Conservation (phyloP, 2,797 vertebrate genomes). For the Typhlichthys eigenmanni region DNA sequence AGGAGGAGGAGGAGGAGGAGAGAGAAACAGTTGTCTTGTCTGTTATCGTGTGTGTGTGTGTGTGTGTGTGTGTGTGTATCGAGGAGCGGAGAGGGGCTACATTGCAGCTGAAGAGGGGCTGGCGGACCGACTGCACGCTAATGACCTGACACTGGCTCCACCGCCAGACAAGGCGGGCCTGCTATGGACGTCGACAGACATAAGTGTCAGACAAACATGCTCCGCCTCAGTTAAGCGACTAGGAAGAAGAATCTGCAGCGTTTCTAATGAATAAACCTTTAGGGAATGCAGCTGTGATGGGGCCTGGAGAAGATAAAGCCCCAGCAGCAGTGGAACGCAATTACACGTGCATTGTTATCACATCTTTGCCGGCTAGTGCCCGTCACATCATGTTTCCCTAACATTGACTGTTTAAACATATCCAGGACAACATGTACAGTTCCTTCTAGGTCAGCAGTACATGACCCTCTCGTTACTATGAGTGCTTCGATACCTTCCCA, state of each 20-base stretch:
- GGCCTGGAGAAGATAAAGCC: conserved; percentile 66
- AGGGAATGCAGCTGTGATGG: conserved; percentile 68
- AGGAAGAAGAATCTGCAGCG: conserved; percentile 26
- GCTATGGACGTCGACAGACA: conserved; percentile 69
- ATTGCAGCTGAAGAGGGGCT: conserved; percentile 63
- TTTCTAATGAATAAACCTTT: conserved; percentile 17
- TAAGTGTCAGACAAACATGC: conserved; percentile 73
- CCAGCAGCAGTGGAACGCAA: conserved; percentile 66
- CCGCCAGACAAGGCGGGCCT: conserved; percentile 70
- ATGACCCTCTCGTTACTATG: too few species aligned
- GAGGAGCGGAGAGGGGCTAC: conserved; percentile 41
- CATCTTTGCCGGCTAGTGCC: conserved; percentile 66
- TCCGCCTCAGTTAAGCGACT: conserved; percentile 72
- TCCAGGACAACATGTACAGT: conserved; percentile 19
- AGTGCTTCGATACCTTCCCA: too few species aligned
- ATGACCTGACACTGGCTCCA: conserved; percentile 74
- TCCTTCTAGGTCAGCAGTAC: too few species aligned
- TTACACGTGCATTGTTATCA: conserved; percentile 74
- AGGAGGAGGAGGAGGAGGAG: conserved; percentile 6
- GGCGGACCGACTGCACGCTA: conserved; percentile 61
- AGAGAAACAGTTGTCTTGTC: conserved; percentile 11
- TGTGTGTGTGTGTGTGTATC: neutral
- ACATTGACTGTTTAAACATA: conserved; percentile 36
- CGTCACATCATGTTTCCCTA: conserved; percentile 44
- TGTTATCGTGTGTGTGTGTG: conserved; percentile 16